Evolutionary conservation across 2,888 invertebrate species (phyloP), one percentile per base, ranked within the genome.

Genomic region (Drosophila falleni): DNA sequence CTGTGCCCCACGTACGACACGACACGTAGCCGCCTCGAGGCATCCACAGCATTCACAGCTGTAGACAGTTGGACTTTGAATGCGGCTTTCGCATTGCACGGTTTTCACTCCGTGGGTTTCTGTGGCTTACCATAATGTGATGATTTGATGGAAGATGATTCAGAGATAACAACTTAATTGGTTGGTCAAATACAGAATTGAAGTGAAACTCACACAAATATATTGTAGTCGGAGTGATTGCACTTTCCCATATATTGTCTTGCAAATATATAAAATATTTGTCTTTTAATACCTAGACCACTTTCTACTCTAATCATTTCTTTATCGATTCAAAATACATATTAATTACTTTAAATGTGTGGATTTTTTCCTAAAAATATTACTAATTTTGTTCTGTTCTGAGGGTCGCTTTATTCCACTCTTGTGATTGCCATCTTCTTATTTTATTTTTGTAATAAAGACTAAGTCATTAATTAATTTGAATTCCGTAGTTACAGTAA

Each of bases 31-130:
- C 39, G 85, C 83, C 85, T 66, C 66, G 64, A 70, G 79, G 77
- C 81, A 74, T 64, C 69, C 65, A 55, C 71, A 87, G 69, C 86
- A n/a, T n/a, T n/a, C n/a, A n/a, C n/a, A 86, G 83, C 83, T 86
- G 84, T 67, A 69, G 61, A 71, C 68, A 69, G 60, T 71, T 78
- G 83, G 54, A 73, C 67, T 8, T 29, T 8, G 29, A 29, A 29
- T 29, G 29, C 29, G 29, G 29, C 8, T 29, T 64, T 58, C 31
- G 58, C 44, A 68, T 50, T 53, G 60, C 33, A 62, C 74, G 72
- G 49, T 66, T 75, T 65, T 55, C 59, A 39, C 59, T 63, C 55
- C 49, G 61, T 55, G 50, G 42, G 33, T 26, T 56, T 35, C 35
- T 78, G 67, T 49, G 81, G 82, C 59, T 69, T 65, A 65, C 70